Conservation (phyloP, 2,113 vertebrate species). For the Felis chaus region DNA sequence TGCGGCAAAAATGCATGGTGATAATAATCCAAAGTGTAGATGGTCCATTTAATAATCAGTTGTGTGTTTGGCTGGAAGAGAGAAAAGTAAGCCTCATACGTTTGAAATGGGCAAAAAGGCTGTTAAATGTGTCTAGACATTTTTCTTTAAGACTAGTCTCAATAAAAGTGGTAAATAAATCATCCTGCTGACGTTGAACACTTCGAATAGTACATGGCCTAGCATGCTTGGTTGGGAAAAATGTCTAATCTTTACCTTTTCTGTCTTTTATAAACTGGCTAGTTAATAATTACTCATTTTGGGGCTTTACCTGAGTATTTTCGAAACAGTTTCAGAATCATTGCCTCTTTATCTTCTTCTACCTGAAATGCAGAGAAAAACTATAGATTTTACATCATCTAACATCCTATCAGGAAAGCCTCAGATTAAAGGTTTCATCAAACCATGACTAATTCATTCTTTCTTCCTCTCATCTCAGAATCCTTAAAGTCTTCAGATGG, state of each 20-base stretch:
- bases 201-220: background rate
- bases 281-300: background rate
- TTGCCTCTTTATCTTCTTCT: background rate
- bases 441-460: conserved; percentile 23
- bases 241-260: background rate
- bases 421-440: background rate
- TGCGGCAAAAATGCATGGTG: background rate
- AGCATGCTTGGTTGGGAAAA: background rate
- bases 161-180: background rate
- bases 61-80: background rate
- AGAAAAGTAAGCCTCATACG: background rate
- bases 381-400: background rate
- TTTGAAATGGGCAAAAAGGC: background rate
- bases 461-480: background rate
- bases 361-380: background rate
- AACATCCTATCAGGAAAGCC: background rate
- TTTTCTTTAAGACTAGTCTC: background rate
- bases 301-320: background rate
- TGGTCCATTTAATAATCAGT: background rate
- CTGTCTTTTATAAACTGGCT: background rate
- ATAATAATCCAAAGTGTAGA: background rate
- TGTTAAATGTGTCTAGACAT: background rate
- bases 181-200: background rate
- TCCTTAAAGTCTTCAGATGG: background rate
- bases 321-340: background rate